phyloP scores from a whole-genome alignment of 2,113 vertebrate species.

The Stegostoma tigrinum region DNA sequence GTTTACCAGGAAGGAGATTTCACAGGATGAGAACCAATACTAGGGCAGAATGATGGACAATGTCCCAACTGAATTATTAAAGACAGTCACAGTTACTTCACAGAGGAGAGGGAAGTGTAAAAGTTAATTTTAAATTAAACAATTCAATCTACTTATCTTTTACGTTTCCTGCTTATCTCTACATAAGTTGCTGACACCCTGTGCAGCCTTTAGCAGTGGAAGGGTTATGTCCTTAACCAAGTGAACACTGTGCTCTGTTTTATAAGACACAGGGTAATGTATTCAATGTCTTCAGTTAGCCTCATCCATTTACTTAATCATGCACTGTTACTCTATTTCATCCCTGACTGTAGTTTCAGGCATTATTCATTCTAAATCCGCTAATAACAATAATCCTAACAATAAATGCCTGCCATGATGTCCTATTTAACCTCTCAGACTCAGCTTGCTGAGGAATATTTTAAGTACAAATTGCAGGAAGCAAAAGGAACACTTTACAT shows the following conservation, averaged over 20 bases:
- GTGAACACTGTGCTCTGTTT: not conserved
- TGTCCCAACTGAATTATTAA: not conserved
- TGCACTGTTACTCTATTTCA: not conserved
- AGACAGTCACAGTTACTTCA: not conserved
- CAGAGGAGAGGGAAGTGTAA: not conserved
- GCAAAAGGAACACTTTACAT: not conserved
- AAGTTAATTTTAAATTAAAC: not conserved
- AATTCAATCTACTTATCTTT: not conserved
- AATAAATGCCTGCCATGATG: not conserved
- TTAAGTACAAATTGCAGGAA: not conserved
- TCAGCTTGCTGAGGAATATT: not conserved
- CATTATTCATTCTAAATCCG: not conserved
- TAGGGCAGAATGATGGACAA: too few relatives aligned
- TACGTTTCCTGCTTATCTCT: not conserved
- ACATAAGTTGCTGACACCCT: not conserved
- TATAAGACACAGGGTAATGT: not conserved
- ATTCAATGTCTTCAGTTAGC: not conserved
- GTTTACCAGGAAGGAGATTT: too few relatives aligned
- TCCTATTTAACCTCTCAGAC: too few relatives aligned
- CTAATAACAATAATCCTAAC: not conserved
- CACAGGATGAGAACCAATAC: not conserved
- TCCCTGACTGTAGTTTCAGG: not conserved
- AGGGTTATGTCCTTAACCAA: not conserved
- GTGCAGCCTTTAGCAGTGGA: not conserved
- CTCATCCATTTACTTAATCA: not conserved